phyloP scores from a whole-genome alignment of 1,140 invertebrate genomes.

The Megalopta genalis region DNA sequence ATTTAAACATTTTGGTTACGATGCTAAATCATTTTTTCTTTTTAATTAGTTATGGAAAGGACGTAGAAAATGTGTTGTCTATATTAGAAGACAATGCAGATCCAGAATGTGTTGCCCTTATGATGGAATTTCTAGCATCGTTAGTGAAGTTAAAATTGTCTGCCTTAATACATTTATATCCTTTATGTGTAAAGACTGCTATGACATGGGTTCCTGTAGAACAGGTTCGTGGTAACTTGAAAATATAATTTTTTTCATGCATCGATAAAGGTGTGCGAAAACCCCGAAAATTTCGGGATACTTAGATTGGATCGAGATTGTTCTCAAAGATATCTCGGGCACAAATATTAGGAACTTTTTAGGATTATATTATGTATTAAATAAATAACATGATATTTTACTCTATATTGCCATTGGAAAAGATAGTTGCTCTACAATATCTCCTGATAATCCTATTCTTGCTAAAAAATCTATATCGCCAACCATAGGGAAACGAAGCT shows the following conservation, averaged over 20 bases:
- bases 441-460: too few species aligned
- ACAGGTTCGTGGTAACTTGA: constrained; percentile 60
- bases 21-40: constrained; percentile 36
- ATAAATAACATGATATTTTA: too few species aligned
- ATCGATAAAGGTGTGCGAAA: background rate
- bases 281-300: too few species aligned
- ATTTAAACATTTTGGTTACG: constrained; percentile 11
- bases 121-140: constrained; percentile 80
- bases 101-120: constrained; percentile 76
- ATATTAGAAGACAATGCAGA: constrained; percentile 69
- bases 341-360: too few species aligned
- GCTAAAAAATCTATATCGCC: too few species aligned
- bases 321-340: too few species aligned
- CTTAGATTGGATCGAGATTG: too few species aligned
- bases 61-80: constrained; percentile 68
- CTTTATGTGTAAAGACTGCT: constrained; percentile 74
- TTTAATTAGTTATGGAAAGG: constrained; percentile 66
- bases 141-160: constrained; percentile 77
- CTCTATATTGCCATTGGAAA: too few species aligned
- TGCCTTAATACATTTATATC: constrained; percentile 73
- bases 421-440: too few species aligned
- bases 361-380: too few species aligned
- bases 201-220: constrained; percentile 78
- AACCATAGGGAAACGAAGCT: too few species aligned
- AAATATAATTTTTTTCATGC: background rate